phyloP scores from a whole-genome alignment of 2,113 vertebrate species.

The Phycodurus eques region DNA sequence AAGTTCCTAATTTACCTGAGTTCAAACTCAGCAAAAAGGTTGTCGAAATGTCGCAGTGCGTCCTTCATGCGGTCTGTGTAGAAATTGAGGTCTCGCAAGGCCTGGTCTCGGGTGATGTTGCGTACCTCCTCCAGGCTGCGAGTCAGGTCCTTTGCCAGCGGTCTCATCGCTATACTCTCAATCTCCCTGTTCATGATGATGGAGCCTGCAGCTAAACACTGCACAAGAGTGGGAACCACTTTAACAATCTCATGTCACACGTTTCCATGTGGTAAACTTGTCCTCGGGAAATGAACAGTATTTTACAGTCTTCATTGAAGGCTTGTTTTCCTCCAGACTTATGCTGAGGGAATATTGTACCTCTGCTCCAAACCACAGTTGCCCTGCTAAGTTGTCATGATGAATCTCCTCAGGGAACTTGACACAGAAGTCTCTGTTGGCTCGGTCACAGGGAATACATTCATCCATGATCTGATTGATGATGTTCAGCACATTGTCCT shows the following conservation, averaged over 20 bases:
- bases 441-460: conserved; percentile 91
- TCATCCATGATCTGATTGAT: conserved; percentile 98
- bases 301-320: background rate
- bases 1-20: conserved; percentile 78
- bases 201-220: conserved; percentile 96
- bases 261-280: background rate
- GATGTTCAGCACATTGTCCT: conserved; percentile 96
- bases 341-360: conserved; percentile 68
- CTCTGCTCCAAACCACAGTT: conserved; percentile 98
- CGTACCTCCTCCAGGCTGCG: conserved; percentile 92
- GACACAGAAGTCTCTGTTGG: conserved; percentile 92
- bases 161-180: conserved; percentile 97
- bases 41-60: conserved; percentile 88
- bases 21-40: conserved; percentile 96
- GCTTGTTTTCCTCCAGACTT: conserved; percentile 32
- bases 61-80: conserved; percentile 93
- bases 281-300: background rate
- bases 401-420: conserved; percentile 98
- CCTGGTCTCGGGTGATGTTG: conserved; percentile 91
- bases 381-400: conserved; percentile 95
- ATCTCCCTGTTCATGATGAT: conserved; percentile 99
- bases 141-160: conserved; percentile 91
- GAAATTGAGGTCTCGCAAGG: conserved; percentile 88
- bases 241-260: background rate
- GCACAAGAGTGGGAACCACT: conserved; percentile 21